phyloP scores from a whole-genome alignment of 2,888 invertebrate genomes.

The Clitarchus hookeri region DNA sequence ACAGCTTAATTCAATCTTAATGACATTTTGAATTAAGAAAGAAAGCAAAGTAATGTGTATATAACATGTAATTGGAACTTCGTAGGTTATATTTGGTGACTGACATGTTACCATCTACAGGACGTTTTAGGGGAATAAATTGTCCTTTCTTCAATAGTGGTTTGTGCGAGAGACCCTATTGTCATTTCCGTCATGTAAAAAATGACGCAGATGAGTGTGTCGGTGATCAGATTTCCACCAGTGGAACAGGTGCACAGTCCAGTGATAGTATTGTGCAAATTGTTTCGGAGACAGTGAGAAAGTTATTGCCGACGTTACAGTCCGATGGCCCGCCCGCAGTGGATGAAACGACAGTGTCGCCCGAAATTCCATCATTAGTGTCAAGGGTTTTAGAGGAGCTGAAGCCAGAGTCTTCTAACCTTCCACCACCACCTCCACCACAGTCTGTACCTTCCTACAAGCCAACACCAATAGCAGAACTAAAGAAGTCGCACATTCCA shows the following conservation, averaged over 20 bases:
- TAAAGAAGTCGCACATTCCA: constrained; percentile 55
- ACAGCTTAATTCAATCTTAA: background rate
- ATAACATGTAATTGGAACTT: background rate
- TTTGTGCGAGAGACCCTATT: constrained; percentile 85
- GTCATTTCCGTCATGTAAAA: constrained; percentile 86
- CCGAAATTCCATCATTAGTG: constrained; percentile 53
- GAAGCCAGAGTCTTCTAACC: constrained; percentile 51
- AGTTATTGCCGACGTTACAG: constrained; percentile 55
- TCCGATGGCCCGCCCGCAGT: constrained; percentile 37
- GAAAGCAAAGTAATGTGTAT: background rate
- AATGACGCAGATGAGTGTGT: constrained; percentile 58
- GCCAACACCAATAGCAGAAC: constrained; percentile 68
- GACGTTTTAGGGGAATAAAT: constrained; percentile 81
- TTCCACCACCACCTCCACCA: constrained; percentile 15
- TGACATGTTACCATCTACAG: constrained; percentile 87
- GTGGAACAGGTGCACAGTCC: constrained; percentile 46
- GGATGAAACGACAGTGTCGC: background rate
- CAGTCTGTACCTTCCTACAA: constrained; percentile 57
- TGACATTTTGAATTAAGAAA: background rate
- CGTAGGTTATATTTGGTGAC: background rate
- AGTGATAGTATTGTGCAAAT: constrained; percentile 62
- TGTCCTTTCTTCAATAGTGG: constrained; percentile 85
- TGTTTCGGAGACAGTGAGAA: constrained; percentile 65
- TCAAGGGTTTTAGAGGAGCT: constrained; percentile 59
- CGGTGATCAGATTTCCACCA: background rate